Percentiles rank a stretch among this genome's conserved stretches.
phyloP scores from a whole-genome alignment of 1,140 invertebrate genomes.

The Lepidurus packardi region DNA sequence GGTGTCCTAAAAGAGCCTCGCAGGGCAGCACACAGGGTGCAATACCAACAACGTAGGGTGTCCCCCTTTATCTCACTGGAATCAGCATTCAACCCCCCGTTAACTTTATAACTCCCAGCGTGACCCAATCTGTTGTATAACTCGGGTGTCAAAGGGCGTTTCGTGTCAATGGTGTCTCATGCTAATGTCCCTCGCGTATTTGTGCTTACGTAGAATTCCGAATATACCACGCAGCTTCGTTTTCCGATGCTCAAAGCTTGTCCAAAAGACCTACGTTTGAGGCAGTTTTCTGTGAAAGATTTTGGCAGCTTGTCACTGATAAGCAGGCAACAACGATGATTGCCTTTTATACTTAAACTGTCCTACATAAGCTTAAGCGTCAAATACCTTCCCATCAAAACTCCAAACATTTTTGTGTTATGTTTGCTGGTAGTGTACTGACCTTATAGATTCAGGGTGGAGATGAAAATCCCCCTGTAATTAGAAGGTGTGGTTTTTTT shows the following conservation, averaged over 20 bases:
- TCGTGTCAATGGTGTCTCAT: slow-evolving; percentile 10
- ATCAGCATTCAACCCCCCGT: neutral
- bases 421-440: neutral
- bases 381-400: neutral
- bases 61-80: slow-evolving; percentile 2
- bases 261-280: neutral
- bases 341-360: neutral
- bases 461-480: neutral
- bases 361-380: neutral
- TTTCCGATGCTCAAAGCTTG: neutral
- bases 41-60: slow-evolving; percentile 5
- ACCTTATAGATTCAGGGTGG: neutral
- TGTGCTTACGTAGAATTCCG: neutral
- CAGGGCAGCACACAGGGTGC: neutral
- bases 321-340: neutral
- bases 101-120: slow-evolving; percentile 11
- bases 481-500: neutral
- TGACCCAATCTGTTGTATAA: slow-evolving; percentile 17
- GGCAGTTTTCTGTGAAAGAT: neutral
- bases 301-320: slow-evolving; percentile 21
- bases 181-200: neutral
- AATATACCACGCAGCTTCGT: neutral
- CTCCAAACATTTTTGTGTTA: neutral
- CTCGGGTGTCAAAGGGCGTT: slow-evolving; percentile 17
- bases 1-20: neutral